Evolutionary conservation across 1,140 invertebrate genomes (phyloP).

Genomic region (Oscheius sp.): DNA sequence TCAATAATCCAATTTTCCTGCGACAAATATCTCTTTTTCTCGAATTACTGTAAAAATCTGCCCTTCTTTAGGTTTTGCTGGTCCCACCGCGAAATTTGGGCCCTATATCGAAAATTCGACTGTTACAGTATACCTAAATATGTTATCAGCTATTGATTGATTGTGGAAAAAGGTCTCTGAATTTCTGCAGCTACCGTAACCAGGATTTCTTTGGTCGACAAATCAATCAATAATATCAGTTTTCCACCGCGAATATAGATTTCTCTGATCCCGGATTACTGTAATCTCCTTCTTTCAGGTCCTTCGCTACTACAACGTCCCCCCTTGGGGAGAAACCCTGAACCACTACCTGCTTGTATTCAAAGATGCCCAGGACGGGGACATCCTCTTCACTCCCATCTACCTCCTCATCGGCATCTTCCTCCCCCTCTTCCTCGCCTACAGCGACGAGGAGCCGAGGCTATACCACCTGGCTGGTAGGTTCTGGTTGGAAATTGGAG

Average conservation of each 20-base stretch:
- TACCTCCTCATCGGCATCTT: slow-evolving; percentile 26
- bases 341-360: slow-evolving; percentile 28
- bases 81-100: neutral
- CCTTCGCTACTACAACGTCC: slow-evolving; percentile 30
- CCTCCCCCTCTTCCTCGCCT: slow-evolving; percentile 10
- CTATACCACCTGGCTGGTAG: slow-evolving; percentile 11
- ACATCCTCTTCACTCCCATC: slow-evolving; percentile 30
- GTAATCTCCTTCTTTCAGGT: slow-evolving; percentile 1
- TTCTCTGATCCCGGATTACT: too few relatives aligned
- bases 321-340: slow-evolving; percentile 24
- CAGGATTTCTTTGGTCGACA: too few relatives aligned
- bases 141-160: too few relatives aligned
- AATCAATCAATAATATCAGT: too few relatives aligned
- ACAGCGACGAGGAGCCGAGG: neutral
- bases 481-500: neutral
- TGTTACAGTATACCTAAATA: too few relatives aligned
- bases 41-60: too few relatives aligned
- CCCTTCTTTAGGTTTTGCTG: neutral
- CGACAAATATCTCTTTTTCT: too few relatives aligned
- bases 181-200: too few relatives aligned
- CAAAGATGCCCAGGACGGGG: slow-evolving; percentile 24
- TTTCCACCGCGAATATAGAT: too few relatives aligned
- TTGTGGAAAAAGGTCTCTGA: too few relatives aligned
- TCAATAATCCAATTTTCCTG: too few relatives aligned
- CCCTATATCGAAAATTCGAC: too few relatives aligned